Percentiles rank a stretch among this genome's conserved stretches.
phyloP scores from a whole-genome alignment of 2,113 vertebrate genomes.

The Acrocephalus kingi region DNA sequence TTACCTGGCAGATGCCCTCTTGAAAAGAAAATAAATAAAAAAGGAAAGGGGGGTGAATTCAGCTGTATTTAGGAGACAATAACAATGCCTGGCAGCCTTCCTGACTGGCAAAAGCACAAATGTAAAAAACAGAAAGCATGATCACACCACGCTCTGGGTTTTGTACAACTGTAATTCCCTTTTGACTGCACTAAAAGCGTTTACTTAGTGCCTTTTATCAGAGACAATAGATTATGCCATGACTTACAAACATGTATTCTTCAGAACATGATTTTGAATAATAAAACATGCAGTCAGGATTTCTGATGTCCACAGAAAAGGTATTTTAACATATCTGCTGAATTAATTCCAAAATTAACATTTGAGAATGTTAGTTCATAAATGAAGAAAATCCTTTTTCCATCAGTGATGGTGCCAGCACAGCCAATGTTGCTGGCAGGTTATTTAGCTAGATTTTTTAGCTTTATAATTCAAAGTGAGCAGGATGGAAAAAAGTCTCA shows the following conservation, averaged over 20 bases:
- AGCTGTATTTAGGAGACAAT: neutral
- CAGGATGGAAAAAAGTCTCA: slow-evolving; percentile 33
- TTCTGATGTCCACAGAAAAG: neutral
- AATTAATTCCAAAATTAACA: slow-evolving; percentile 10
- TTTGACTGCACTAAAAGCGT: neutral
- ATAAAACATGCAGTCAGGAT: neutral
- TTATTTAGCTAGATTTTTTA: slow-evolving; percentile 13
- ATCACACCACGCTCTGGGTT: neutral
- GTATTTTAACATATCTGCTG: neutral
- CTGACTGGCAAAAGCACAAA: neutral
- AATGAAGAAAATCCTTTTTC: neutral
- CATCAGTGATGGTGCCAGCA: neutral
- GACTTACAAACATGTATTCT: neutral
- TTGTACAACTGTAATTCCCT: neutral
- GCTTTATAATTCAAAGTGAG: slow-evolving; percentile 45
- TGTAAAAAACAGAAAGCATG: neutral
- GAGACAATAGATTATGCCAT: neutral
- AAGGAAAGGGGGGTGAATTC: neutral
- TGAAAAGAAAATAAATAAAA: neutral
- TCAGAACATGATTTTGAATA: neutral
- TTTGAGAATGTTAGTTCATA: neutral
- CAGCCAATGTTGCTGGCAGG: slow-evolving; percentile 3
- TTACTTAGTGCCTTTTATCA: neutral
- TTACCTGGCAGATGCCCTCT: neutral
- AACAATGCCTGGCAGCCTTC: neutral